A percentile compares a stretch with the other conserved stretches of the same genome.
Evolutionary conservation across 1,140 invertebrate species (phyloP).

Genomic region (Papilio aristodemus): DNA sequence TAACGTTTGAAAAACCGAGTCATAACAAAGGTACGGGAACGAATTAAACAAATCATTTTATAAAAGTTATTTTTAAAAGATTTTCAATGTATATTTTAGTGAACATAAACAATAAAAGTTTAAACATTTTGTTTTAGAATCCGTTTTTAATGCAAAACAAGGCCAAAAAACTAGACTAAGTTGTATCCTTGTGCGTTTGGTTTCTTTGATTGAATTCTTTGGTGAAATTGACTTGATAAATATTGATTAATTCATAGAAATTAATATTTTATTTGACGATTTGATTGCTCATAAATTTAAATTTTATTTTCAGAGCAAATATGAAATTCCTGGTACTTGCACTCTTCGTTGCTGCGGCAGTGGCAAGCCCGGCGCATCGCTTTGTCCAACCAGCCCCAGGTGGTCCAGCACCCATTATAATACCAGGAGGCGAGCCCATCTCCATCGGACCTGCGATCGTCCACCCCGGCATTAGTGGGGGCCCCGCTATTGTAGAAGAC

Average conservation of each 20-base stretch:
- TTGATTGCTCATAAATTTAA: neutral
- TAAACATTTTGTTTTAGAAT: too few species aligned
- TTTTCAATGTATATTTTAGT: too few species aligned
- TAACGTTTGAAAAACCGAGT: neutral
- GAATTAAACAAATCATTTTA: neutral
- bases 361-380: conserved; percentile 21
- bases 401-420: conserved; percentile 38
- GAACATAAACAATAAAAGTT: too few species aligned
- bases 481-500: conserved; percentile 17
- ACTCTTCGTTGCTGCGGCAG: conserved; percentile 9
- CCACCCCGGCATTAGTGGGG: conserved; percentile 26
- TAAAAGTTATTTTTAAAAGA: neutral
- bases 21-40: neutral
- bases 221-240: too few species aligned
- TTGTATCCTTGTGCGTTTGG: too few species aligned
- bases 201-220: too few species aligned
- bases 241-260: too few species aligned
- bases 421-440: conserved; percentile 28
- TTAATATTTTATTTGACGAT: too few species aligned
- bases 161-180: too few species aligned
- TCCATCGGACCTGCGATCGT: conserved; percentile 39
- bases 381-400: conserved; percentile 14
- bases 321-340: conserved; percentile 26
- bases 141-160: too few species aligned
- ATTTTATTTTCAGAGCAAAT: conserved; percentile 1